These are phyloP conservation scores for Cosmorhoe ocellata DNA, from an alignment of 2,888 invertebrate genomes.

Conservation along the genomic window DNA sequence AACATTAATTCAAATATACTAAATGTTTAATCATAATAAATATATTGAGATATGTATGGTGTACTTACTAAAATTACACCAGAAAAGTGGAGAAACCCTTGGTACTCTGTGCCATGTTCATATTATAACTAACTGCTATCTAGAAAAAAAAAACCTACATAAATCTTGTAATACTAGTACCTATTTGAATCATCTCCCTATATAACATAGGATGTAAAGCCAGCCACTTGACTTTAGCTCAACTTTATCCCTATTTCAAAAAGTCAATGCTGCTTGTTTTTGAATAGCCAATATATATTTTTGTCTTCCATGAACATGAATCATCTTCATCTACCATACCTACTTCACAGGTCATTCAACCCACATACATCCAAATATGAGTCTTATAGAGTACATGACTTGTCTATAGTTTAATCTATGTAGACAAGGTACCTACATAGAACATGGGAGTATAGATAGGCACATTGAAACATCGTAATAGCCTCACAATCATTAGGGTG, in stretches of 20 bases:
- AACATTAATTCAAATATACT: no score
- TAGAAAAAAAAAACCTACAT: slow-evolving; percentile 28
- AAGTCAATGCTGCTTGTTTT: no score
- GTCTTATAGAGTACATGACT: not conserved
- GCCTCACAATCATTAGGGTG: not conserved
- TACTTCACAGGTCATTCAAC: slow-evolving; percentile 9
- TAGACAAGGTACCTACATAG: not conserved
- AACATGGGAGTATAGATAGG: no score
- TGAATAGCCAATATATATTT: not conserved
- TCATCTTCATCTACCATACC: slow-evolving; percentile 4
- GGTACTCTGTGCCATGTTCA: no score
- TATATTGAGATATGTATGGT: no score
- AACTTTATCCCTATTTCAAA: not conserved
- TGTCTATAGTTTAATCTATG: no score
- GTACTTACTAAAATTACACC: no score
- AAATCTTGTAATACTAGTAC: no score
- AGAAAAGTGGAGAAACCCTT: no score
- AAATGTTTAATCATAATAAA: no score
- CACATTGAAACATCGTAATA: no score
- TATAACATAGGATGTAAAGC: slow-evolving; percentile 23
- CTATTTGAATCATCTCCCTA: slow-evolving; percentile 27
- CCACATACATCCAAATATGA: not conserved
- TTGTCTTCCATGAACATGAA: slow-evolving; percentile 1
- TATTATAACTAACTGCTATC: no score
- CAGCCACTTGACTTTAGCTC: slow-evolving; percentile 26